Conservation (phyloP, 2,113 vertebrate genomes). For the Cryptotis parvus region DNA sequence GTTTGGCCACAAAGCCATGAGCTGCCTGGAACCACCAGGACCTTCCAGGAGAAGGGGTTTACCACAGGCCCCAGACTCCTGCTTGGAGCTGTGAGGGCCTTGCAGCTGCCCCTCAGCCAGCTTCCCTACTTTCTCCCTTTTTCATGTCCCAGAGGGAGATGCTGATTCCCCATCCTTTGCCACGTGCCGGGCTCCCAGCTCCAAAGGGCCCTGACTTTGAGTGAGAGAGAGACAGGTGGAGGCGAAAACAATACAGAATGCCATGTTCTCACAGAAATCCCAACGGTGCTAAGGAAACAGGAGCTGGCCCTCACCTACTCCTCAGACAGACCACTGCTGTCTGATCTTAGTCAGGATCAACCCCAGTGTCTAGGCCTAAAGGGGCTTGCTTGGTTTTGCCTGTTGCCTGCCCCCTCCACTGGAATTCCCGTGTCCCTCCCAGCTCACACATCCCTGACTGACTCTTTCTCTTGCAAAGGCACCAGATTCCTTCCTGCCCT, state of each 20-base stretch:
- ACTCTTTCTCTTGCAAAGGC: constrained; percentile 41
- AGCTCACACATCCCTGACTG: neutral
- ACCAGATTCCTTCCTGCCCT: constrained; percentile 50
- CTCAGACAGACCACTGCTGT: neutral
- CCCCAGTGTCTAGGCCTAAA: neutral
- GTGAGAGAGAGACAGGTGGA: neutral
- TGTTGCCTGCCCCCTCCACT: neutral
- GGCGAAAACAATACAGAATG: neutral
- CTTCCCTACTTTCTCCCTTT: neutral
- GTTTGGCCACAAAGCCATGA: neutral
- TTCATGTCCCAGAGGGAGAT: neutral
- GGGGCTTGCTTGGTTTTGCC: neutral
- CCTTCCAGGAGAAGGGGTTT: neutral
- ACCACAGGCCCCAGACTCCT: neutral
- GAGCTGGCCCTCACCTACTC: neutral
- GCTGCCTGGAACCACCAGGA: neutral
- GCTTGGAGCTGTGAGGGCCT: neutral
- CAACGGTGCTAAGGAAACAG: neutral
- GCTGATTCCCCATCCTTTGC: neutral
- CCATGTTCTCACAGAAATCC: neutral
- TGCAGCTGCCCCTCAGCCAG: neutral
- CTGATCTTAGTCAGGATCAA: constrained; percentile 5
- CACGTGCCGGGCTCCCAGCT: neutral
- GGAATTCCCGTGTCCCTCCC: neutral
- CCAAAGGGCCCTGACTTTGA: neutral